Evolutionary conservation across 1,140 invertebrate species (phyloP), one percentile per base, ranked within the genome.

Genomic region (Parasteatoda tepidariorum): DNA sequence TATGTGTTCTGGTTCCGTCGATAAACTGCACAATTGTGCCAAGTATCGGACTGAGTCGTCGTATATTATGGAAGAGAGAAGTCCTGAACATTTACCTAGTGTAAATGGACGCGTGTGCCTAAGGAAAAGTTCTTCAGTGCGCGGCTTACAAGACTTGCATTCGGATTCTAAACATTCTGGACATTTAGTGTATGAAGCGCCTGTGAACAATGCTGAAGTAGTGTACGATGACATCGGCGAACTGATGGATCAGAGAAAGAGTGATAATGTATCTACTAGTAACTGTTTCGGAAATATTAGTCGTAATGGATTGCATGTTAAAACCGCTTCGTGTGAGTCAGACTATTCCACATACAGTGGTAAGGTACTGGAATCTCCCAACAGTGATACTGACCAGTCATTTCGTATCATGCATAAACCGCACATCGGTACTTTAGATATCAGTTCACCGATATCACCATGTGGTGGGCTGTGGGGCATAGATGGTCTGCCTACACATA

Each of bases 211-310:
- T 87, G 93, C 94, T 11, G 88, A 89, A 78, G 93, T 95, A 55
- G 93, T 95, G 28, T 95, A 95, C 88, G 94, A 95, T 87, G 94
- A 95, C 87, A 95, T 95, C 84, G 94, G 93, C 83, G 94, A 95
- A 84, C 88, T 88, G 85, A 84, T 85, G 57, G 84, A 84, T 61
- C 84, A 86, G 7, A 84, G 75, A 55, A 73, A 73, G 18, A 24
- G 66, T 11, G 78, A 83, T n/a, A 73, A 68, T 57, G 55, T 61
- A 28, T 38, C 22, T 33, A 15, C 41, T 75, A 64, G 48, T 74
- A 66, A 38, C 54, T 68, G 61, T 7, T 79, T 48, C 18, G 48
- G 28, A 18, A 24, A 41, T 30, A 54, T 22, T 28, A 57, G 33
- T 33, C 41, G 78, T n/a, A 82, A 82, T 55, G 78, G 78, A 7